Percentiles rank a stretch among this genome's conserved stretches.
Conservation (phyloP, 2,888 invertebrate species). For the Caenorhabditis japonica region DNA sequence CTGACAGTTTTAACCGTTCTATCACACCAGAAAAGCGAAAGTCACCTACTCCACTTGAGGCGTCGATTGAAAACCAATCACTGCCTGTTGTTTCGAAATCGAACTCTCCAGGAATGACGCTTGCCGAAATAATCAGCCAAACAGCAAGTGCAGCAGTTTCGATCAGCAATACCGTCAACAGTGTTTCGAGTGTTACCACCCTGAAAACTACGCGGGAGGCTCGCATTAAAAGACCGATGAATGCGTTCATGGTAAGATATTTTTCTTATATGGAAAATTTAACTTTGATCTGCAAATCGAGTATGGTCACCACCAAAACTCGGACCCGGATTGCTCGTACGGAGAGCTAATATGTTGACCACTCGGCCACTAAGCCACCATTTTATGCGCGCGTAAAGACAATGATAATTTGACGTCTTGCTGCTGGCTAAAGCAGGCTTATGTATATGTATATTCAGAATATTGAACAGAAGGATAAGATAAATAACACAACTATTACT, state of each 20-base stretch:
- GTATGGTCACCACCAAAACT: too few relatives aligned
- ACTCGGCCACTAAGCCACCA: too few relatives aligned
- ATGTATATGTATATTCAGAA: too few relatives aligned
- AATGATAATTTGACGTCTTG: too few relatives aligned
- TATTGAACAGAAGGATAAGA: slow-evolving; percentile 1
- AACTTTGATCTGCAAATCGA: too few relatives aligned
- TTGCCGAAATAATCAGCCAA: slow-evolving; percentile 14
- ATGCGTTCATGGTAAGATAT: slow-evolving; percentile 61
- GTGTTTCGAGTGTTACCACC: not conserved
- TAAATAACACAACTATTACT: not conserved
- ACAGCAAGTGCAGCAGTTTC: not conserved
- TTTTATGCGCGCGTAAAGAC: too few relatives aligned
- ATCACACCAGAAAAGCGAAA: slow-evolving; percentile 16
- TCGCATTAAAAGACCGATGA: slow-evolving; percentile 65
- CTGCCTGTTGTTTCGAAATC: not conserved
- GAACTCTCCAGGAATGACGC: not conserved
- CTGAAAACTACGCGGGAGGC: slow-evolving; percentile 11
- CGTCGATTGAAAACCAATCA: not conserved
- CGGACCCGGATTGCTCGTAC: too few relatives aligned
- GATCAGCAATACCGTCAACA: not conserved
- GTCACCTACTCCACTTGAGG: not conserved
- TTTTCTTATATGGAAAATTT: too few relatives aligned
- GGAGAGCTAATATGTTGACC: too few relatives aligned
- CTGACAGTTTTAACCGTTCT: not conserved
- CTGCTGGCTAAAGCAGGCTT: too few relatives aligned